Conservation (phyloP, 2,113 vertebrate genomes). For the Nothoprocta perdicaria region DNA sequence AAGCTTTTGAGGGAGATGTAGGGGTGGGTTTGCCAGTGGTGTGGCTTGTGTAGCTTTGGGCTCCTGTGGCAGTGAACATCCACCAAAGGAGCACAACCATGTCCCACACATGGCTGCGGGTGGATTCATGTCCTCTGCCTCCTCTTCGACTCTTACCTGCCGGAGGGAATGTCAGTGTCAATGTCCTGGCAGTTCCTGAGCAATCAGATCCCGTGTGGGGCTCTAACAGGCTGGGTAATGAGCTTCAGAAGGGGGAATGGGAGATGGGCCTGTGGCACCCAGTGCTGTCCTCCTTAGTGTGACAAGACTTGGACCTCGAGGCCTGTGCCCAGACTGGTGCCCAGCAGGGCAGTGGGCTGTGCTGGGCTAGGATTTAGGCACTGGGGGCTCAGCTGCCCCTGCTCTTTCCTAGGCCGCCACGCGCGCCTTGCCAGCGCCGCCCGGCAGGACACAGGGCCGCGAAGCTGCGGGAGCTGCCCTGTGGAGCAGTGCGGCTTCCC, state of each 20-base stretch:
- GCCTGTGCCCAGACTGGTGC: not conserved
- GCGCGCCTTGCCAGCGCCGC: fast-evolving
- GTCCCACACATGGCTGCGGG: no score
- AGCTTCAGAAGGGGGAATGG: not conserved
- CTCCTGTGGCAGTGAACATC: not conserved
- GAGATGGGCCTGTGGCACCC: not conserved
- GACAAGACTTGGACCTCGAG: not conserved
- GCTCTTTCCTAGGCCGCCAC: not conserved
- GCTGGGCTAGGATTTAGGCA: not conserved
- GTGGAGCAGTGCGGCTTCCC: not conserved
- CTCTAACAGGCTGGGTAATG: not conserved
- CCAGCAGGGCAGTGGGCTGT: not conserved
- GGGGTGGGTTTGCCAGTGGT: no score
- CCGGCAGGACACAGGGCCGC: not conserved
- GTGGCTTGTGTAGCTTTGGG: not conserved
- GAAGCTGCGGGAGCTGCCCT: not conserved
- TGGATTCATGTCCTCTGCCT: no score
- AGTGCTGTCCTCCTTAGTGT: not conserved
- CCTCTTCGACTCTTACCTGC: no score
- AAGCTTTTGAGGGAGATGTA: not conserved
- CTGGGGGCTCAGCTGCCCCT: not conserved
- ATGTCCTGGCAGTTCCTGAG: not conserved
- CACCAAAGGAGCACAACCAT: no score
- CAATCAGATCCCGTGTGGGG: not conserved
- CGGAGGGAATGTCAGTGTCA: no score